A percentile compares a stretch with the other conserved stretches of the same genome.
Conservation (phyloP, 1,140 invertebrate species). For the Dreissena rostriformis region DNA sequence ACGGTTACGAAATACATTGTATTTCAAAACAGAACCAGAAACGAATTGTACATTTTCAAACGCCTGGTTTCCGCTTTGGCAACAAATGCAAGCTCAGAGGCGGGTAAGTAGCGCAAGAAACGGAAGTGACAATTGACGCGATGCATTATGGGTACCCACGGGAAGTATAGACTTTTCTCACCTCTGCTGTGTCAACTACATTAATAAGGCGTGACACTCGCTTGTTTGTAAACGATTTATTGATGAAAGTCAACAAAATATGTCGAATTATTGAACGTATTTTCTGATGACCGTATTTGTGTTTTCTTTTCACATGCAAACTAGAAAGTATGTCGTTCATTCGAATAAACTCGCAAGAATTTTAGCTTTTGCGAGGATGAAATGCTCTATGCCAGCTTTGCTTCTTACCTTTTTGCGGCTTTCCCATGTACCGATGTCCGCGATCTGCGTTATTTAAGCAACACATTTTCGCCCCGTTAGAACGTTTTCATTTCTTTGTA, state of each 20-base stretch:
- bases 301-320: slow-evolving; percentile 31
- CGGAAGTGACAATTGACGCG: slow-evolving; percentile 36
- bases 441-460: too few species aligned
- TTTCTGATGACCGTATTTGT: neutral
- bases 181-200: slow-evolving; percentile 17
- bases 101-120: neutral
- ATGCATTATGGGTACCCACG: neutral
- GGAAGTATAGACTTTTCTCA: too few species aligned
- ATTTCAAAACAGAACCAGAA: slow-evolving; percentile 44
- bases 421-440: too few species aligned
- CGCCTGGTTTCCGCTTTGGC: slow-evolving; percentile 18
- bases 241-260: slow-evolving; percentile 10
- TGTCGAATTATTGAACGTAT: neutral
- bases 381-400: too few species aligned
- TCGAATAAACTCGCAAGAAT: too few species aligned
- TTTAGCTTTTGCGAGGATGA: too few species aligned
- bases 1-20: slow-evolving; percentile 41
- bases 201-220: slow-evolving; percentile 46
- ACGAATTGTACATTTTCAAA: slow-evolving; percentile 27
- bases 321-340: too few species aligned
- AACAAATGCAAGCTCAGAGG: slow-evolving; percentile 6
- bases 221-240: slow-evolving; percentile 48
- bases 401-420: too few species aligned
- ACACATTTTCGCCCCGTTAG: too few species aligned
- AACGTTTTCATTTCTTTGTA: too few species aligned